Base-by-base conservation (phyloP, 2,113 vertebrate genomes). In the Orientallactaga bullata region DNA sequence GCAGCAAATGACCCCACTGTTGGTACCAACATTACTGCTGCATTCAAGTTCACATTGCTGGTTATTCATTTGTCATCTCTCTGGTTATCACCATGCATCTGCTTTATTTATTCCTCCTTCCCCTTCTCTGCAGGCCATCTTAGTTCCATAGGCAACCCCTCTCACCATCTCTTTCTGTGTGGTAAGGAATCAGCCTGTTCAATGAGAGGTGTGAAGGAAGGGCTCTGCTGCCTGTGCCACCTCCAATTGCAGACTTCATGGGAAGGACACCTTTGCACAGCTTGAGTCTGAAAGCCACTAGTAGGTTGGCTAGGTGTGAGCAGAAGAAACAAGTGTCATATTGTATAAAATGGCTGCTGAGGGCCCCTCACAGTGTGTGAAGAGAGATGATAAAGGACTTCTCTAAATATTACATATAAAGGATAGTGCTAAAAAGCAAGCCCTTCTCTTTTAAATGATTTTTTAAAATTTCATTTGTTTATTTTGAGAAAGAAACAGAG, bases 51-150 rank as follows among this genome's bases (percentile, higher is more conserved):
- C n/a, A n/a, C n/a, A n/a, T n/a, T n/a, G n/a, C n/a, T n/a, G n/a
- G 72, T 55, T 94, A 55, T 91, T 93, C 15, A 17, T 39, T 2
- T 58, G 58, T 89, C 72, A 39, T 30, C 23, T 92, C 51, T 86
- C 76, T 91, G 21, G 55, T 90, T 71, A 6, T 71, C 72, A 26
- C 39, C 61, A 2, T 81, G 55, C 60, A 23, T 35, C 76, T n/a
- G n/a, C 63, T 89, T 81, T 17, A 4, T 76, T 71, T 30, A 11
- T 77, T 23, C 18, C 3, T 35, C 37, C 20, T 65, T 60, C 12
- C 30, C 37, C 3, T 47, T 69, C 23, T 81, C 77, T 88, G 85
- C 65, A 85, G 24, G 77, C 60, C 17, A 17, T 51, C 81, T 55
- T 47, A 60, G 37, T 73, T 87, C 18, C 51, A 32, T 20, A n/a